Evolutionary conservation across 2,113 vertebrate genomes (phyloP).

Genomic region (Haplochromis burtoni): DNA sequence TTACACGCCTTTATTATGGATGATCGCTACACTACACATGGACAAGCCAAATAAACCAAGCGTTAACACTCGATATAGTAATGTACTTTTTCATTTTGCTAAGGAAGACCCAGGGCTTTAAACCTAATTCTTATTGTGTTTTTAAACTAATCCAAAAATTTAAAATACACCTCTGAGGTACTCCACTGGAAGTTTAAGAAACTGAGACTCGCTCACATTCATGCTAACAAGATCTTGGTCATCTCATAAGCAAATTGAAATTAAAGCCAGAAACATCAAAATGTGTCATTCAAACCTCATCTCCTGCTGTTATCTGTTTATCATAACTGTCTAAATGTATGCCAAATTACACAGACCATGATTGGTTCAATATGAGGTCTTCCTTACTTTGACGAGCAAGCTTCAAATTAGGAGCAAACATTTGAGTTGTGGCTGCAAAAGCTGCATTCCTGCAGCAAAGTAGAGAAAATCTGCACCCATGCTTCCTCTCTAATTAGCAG

Average conservation of each 20-base stretch:
- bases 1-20: background rate
- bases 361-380: slow-evolving; percentile 52
- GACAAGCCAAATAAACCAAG: background rate
- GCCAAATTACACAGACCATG: slow-evolving; percentile 49
- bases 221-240: background rate
- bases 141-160: background rate
- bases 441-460: slow-evolving; percentile 17
- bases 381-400: background rate
- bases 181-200: background rate
- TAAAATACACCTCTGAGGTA: background rate
- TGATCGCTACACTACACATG: background rate
- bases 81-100: background rate
- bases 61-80: background rate
- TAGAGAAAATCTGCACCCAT: slow-evolving; percentile 39
- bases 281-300: background rate
- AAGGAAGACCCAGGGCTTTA: background rate
- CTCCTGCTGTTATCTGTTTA: slow-evolving; percentile 11
- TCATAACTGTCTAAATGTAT: slow-evolving; percentile 16
- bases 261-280: slow-evolving; percentile 21
- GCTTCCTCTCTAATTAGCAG: slow-evolving; percentile 58
- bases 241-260: background rate
- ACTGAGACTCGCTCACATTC: background rate
- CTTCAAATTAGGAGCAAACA: slow-evolving; percentile 58
- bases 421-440: slow-evolving; percentile 30
- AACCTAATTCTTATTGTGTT: background rate